Evolutionary conservation across 2,797 vertebrate species (phyloP), one percentile per base, ranked within the genome.

Genomic region (Sebastes oblongus): DNA sequence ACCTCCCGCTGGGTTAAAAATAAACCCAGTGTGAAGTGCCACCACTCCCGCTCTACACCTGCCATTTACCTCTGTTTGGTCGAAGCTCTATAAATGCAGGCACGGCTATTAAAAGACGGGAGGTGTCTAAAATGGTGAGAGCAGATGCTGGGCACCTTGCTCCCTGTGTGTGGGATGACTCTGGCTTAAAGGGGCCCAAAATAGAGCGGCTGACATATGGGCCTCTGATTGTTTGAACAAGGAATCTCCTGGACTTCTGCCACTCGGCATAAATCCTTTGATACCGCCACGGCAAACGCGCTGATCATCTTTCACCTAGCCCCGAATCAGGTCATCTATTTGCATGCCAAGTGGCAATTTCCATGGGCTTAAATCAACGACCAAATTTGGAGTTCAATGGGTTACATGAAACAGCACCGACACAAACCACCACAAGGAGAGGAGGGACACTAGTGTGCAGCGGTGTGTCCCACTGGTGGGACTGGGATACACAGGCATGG

Each of bases 171-270:
- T 82, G 84, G 88, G 89, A 93, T 81, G 92, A 91, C 89, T 92
- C 86, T 58, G 85, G 94, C 89, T 95, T 94, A 95, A 90, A 91
- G 75, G 82, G 62, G 62, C 89, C 94, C 87, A 82, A 92, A 96
- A 96, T 96, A 96, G 95, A 87, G 74, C 3, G 77, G 85, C 85
- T 95, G 95, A 96, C 94, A 95, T 93, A 93, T 89, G 93, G 94
- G 88, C 90, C 88, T 95, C 85, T 95, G 95, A 96, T 95, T 96
- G 96, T 95, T 96, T 92, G 94, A 95, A 94, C 91, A 88, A 84
- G 93, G 92, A 95, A 95, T 95, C 91, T 94, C 82, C 83, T 95
- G 95, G 94, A 95, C 90, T 61, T 80, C 60, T 84, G 93, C 95
- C 95, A 92, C 86, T 74, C 89, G 54, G 87, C 88, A 87, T 92